phyloP scores from a whole-genome alignment of 2,797 vertebrate genomes.

The Meriones psammophilus region DNA sequence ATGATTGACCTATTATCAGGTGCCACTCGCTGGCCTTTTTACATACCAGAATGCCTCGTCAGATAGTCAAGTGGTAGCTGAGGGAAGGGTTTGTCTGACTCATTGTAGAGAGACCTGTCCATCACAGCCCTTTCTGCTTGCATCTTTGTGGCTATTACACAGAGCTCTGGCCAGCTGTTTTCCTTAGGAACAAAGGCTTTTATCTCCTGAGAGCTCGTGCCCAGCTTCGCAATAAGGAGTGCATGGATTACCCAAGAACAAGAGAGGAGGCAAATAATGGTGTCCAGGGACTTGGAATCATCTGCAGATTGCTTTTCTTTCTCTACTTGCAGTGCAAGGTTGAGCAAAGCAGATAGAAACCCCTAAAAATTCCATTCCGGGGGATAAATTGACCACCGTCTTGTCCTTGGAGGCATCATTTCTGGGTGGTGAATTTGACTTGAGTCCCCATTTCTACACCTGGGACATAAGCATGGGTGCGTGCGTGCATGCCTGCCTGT shows the following conservation, averaged over 20 bases:
- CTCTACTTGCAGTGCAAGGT: neutral
- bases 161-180: constrained; percentile 36
- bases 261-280: neutral
- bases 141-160: neutral
- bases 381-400: neutral
- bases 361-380: neutral
- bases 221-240: neutral
- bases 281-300: neutral
- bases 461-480: neutral
- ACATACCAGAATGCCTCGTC: neutral
- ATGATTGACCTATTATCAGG: constrained; percentile 7
- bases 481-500: constrained; percentile 3
- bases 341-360: neutral
- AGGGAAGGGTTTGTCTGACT: neutral
- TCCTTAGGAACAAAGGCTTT: constrained; percentile 58
- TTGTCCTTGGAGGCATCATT: neutral
- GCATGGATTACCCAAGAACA: neutral
- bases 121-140: neutral
- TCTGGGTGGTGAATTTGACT: neutral
- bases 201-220: constrained; percentile 21
- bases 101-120: neutral
- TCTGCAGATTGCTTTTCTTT: neutral
- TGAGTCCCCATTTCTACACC: neutral
- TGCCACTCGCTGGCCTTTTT: constrained; percentile 21
- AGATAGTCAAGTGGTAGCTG: too few relatives aligned